Conservation (phyloP, 2,888 invertebrate genomes). For the Folsomia manolachei region DNA sequence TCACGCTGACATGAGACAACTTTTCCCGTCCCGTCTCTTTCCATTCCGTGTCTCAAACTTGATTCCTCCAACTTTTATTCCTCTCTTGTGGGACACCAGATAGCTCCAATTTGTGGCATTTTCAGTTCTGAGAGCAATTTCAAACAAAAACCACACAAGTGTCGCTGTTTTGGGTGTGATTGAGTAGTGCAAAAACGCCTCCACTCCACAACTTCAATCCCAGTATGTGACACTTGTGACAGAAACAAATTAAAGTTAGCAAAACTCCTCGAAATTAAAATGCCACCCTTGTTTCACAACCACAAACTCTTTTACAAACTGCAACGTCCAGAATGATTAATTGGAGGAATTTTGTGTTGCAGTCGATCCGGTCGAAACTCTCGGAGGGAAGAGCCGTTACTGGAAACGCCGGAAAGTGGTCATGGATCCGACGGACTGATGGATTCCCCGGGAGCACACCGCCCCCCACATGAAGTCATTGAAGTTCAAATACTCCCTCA, state of each 20-base stretch:
- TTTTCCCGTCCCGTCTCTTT: no score
- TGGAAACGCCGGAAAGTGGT: slow-evolving; percentile 50
- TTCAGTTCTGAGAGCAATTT: no score
- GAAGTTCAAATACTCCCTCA: slow-evolving; percentile 90
- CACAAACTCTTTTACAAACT: no score
- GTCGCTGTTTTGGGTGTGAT: neutral
- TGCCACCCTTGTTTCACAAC: no score
- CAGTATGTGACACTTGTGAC: neutral
- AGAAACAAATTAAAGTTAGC: neutral
- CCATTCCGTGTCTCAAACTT: neutral
- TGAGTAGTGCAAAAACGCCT: neutral
- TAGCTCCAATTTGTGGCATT: no score
- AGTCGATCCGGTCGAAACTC: slow-evolving; percentile 43
- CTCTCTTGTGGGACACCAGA: no score
- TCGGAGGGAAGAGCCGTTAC: slow-evolving; percentile 47
- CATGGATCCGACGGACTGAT: slow-evolving; percentile 45
- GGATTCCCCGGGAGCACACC: slow-evolving; percentile 42
- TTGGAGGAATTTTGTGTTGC: no score
- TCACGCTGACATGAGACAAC: neutral
- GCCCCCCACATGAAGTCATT: slow-evolving; percentile 72
- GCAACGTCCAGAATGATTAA: no score
- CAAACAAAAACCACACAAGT: no score
- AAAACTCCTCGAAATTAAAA: neutral
- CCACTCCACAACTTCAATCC: neutral
- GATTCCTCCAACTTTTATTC: no score